Evolutionary conservation across 2,113 vertebrate genomes (phyloP), one percentile per base, ranked within the genome.

Genomic region (Lontra canadensis): DNA sequence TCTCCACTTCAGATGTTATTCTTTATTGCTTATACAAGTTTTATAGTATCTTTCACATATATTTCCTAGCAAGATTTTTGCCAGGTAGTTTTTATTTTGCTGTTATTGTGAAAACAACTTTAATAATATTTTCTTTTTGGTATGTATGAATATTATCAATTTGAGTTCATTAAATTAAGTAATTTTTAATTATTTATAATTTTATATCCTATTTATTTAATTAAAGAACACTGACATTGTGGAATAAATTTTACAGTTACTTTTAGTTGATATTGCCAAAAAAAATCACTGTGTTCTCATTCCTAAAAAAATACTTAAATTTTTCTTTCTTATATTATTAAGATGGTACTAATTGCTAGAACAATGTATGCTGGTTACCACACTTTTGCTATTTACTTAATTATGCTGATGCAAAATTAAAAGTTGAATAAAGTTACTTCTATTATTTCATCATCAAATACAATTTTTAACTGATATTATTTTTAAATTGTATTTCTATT

Each of bases 371-470:
- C 21, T 14, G 82, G n/a, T 25, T 47, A 78, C 61, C 34, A 90
- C 6, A 69, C 3, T 67, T 86, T 92, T 90, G 29, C 59, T 61
- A 52, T 95, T 52, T 82, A 79, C 39, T 76, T 82, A 85, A 89
- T 81, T 80, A 81, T 36, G 36, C 39, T 59, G 11, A 61, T 92
- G n/a, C n/a, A 95, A 91, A 89, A 71, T 84, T 79, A 89, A 93
- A 74, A 96, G 34, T 92, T 88, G 79, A 55, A 79, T 89, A 89
- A 80, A 13, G 15, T 84, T 59, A 47, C 20, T 63, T 78, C 55
- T 65, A 12, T 36, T 95, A 73, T 89, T 89, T 93, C 29, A 93
- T 44, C 18, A 83, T 47, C 59, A 92, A 74, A 57, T 65, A n/a
- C 42, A 94, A 65, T 10, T 57, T 65, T 79, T 26, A 93, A 61